phyloP scores from a whole-genome alignment of 2,113 vertebrate species.

The Piprites chloris region DNA sequence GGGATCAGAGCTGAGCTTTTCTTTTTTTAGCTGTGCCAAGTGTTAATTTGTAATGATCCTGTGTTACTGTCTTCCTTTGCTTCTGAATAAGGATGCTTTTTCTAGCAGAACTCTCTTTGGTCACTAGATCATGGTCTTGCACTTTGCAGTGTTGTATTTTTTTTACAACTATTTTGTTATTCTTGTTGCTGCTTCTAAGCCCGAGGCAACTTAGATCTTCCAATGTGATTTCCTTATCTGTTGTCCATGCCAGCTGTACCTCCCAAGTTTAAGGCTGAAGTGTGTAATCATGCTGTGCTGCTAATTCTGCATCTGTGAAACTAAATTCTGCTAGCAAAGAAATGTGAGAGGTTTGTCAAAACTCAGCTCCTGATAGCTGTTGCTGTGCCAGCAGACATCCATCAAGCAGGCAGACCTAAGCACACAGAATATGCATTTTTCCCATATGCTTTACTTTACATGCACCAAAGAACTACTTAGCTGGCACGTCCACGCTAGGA shows the following conservation, averaged over 20 bases:
- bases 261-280: conserved; percentile 15
- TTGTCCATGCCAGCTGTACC: conserved; percentile 10
- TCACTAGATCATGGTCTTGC: background rate
- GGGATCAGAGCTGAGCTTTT: background rate
- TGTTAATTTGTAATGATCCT: background rate
- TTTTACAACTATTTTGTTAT: background rate
- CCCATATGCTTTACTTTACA: background rate
- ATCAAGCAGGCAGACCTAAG: background rate
- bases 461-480: background rate
- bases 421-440: background rate
- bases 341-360: conserved; percentile 27
- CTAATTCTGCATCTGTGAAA: conserved; percentile 47
- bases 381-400: conserved; percentile 30
- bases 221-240: background rate
- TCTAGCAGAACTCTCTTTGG: background rate
- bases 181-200: background rate
- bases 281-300: conserved; percentile 22
- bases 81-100: background rate
- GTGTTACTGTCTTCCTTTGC: background rate
- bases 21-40: background rate
- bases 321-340: background rate
- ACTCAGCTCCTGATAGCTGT: background rate
- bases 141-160: background rate
- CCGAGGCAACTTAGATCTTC: background rate
- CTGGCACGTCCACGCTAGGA: background rate